Conservation (phyloP, 1,140 invertebrate genomes). For the Sitodiplosis mosellana region DNA sequence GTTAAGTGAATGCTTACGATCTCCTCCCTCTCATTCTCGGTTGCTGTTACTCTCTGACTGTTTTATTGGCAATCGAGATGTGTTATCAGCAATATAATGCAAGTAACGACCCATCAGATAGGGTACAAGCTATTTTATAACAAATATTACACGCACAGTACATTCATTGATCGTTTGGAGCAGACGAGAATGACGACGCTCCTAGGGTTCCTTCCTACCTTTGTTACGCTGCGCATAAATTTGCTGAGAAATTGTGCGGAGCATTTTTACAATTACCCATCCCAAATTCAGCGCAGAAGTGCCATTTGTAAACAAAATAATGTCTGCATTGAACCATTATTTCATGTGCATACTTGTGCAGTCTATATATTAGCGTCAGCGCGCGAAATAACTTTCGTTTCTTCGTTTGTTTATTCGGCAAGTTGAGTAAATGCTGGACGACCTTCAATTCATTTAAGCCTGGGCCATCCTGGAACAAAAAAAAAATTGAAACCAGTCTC, state of each 20-base stretch:
- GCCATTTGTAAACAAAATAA: neutral
- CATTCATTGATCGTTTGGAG: too few species aligned
- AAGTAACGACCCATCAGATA: neutral
- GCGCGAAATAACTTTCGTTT: too few species aligned
- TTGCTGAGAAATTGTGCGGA: neutral
- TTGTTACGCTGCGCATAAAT: neutral
- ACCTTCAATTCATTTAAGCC: too few species aligned
- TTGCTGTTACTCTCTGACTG: neutral
- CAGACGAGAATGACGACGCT: neutral
- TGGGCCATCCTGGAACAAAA: too few species aligned
- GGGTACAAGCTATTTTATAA: neutral
- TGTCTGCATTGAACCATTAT: neutral
- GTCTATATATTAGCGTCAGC: too few species aligned
- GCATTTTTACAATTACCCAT: too few species aligned
- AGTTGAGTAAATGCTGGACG: too few species aligned
- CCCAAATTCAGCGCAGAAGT: neutral
- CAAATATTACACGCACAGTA: neutral
- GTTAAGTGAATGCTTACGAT: too few species aligned
- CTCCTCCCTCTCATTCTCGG: too few species aligned
- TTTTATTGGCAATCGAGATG: constrained; percentile 3
- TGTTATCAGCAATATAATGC: constrained; percentile 1
- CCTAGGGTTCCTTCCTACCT: neutral
- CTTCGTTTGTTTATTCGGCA: too few species aligned
- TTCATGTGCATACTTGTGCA: neutral
- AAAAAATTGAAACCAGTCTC: too few species aligned